phyloP scores from a whole-genome alignment of 1,140 invertebrate species.

The Diorhabda carinulata region DNA sequence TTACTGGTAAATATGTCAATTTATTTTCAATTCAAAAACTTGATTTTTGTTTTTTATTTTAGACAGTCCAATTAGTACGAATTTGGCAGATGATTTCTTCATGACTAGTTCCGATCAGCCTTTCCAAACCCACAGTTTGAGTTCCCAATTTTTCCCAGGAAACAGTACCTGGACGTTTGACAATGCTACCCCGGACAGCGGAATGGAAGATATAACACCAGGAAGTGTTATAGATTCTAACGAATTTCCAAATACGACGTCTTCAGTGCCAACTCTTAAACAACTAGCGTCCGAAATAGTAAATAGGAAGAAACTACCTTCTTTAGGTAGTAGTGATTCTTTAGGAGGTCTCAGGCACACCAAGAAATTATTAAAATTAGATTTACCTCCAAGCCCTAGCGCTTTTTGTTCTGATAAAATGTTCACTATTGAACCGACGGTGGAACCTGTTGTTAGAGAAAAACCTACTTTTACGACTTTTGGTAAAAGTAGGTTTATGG shows the following conservation, averaged over 20 bases:
- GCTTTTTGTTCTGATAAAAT: constrained; percentile 40
- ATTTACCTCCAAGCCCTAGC: constrained; percentile 57
- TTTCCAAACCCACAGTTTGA: constrained; percentile 59
- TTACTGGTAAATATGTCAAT: constrained; percentile 38
- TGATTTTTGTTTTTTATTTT: constrained; percentile 8
- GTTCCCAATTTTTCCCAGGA: constrained; percentile 71
- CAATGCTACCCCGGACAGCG: constrained; percentile 55
- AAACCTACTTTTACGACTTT: constrained; percentile 46
- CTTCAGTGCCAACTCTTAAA: constrained; percentile 34
- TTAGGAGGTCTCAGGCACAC: constrained; percentile 72
- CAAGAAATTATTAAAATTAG: constrained; percentile 65
- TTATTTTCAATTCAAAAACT: not conserved
- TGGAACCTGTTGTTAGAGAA: constrained; percentile 37
- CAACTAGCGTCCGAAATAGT: constrained; percentile 36
- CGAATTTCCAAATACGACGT: constrained; percentile 24
- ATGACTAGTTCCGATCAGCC: constrained; percentile 66
- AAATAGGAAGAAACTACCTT: constrained; percentile 29
- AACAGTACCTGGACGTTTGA: constrained; percentile 35
- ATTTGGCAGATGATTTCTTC: constrained; percentile 59
- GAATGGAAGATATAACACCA: constrained; percentile 56
- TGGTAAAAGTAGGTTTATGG: constrained; percentile 45
- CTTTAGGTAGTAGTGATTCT: constrained; percentile 22
- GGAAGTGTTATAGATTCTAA: constrained; percentile 44
- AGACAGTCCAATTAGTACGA: constrained; percentile 16
- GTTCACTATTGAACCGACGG: constrained; percentile 34